Evolutionary conservation across 2,797 vertebrate genomes (phyloP), one percentile per base, ranked within the genome.

Genomic region (Poecilia velifera): DNA sequence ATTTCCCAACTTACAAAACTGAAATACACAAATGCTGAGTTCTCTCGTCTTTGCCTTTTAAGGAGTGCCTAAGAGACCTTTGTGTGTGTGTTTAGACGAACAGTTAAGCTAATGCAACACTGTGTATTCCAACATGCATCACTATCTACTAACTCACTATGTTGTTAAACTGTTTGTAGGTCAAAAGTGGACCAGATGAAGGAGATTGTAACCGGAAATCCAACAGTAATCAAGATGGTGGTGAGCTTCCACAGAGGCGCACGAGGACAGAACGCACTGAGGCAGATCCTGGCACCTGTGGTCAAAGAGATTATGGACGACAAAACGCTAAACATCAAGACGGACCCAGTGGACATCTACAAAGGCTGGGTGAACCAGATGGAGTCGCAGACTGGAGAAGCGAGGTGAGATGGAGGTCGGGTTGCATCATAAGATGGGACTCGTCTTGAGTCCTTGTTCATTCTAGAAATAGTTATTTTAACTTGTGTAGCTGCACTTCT

Each of bases 291-390:
- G 91, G 97, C 96, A 0, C 98, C 98, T 0, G 98, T 99, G 0
- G 98, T 99, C 87, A 99, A 99, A 89, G 98, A 99, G 93, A 99
- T 99, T 86, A 98, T 99, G 92, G 98, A 99, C 1, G 98, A 99
- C 95, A 99, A 98, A 77, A 88, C 97, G 1, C 96, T 99, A 73
- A 99, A 98, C 93, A 99, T 99, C 94, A 99, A 99, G 94, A 99
- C 97, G 0, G 98, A 99, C 90, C 98, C 98, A 0, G 98, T 99
- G 90, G 98, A 99, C 91, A 99, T 99, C 85, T 99, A 99, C 88
- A 99, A 99, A 91, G 96, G 97, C 77, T 99, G 98, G 98, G 98
- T 99, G 57, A 99, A 99, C 93, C 98, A 99, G 93, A 99, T 99
- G 98, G 98, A 99, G 89, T 97, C 97, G n/a, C 98, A 99, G 86